Base-by-base conservation (phyloP, 2,797 vertebrate species). In the Enoplosus armatus region DNA sequence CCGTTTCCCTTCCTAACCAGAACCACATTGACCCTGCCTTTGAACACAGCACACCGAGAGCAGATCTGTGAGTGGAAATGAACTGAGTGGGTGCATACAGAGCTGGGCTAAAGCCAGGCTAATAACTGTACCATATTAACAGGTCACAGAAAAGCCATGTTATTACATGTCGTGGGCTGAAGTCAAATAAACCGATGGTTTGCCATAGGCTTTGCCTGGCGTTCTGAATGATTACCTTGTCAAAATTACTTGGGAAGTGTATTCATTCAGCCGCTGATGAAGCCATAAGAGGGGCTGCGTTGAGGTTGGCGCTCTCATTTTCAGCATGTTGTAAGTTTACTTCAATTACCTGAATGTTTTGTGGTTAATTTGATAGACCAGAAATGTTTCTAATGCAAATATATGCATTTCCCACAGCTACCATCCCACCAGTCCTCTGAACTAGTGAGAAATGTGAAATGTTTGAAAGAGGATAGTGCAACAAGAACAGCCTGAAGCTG, bases 121-220 rank as follows among this genome's bases (percentile, higher is more conserved):
- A 92, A 91, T 93, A 92, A 90, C 86, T 90, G 82, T 48, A 77
- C 83, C 67, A 73, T 90, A 92, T 94, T 90, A 89, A 80, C 82
- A 86, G 90, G 92, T 94, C 92, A 83, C 48, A 75, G 72, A 84
- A 81, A 80, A 91, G 83, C 82, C 78, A 71, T 87, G 88, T 88
- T 94, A 88, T 90, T 82, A 86, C 78, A 89, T 92, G 91, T 87
- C 83, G 85, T 39, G 82, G 87, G 85, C 80, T 87, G 74, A 87
- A 94, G 83, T 92, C 86, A 93, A 93, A 94, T 92, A 94, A 94
- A 94, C 87, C 15, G 35, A 82, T 63, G 80, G 77, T 79, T 85
- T 74, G 83, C 67, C 62, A 56, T 85, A 63, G 74, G 76, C 84
- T 84, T 85, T 27, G 50, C 64, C 73, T 53, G 79, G 76, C 81